Evolutionary conservation across 2,888 invertebrate species (phyloP).

Genomic region (Oscheius sp.): DNA sequence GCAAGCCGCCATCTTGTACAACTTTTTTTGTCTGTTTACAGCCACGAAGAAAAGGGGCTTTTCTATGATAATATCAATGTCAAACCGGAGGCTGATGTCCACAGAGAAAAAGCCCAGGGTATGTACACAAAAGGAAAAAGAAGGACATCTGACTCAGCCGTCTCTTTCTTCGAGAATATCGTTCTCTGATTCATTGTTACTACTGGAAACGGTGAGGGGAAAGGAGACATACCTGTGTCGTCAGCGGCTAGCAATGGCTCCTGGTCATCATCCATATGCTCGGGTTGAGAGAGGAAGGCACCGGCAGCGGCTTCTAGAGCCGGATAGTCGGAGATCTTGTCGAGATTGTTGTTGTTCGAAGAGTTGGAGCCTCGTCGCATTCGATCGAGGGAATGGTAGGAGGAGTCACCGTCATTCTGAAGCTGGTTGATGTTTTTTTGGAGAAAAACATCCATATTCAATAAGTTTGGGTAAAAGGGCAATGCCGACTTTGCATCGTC

Average conservation of each 20-base stretch:
- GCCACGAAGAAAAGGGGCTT: no score
- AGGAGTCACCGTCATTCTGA: slow-evolving; percentile 18
- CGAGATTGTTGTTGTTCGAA: slow-evolving; percentile 19
- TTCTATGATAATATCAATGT: slow-evolving; percentile 6
- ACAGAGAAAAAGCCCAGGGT: neutral
- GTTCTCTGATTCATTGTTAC: slow-evolving; percentile 12
- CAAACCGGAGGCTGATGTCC: no score
- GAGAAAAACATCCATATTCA: neutral
- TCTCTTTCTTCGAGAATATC: neutral
- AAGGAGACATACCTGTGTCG: neutral
- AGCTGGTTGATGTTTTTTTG: neutral
- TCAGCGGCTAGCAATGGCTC: no score
- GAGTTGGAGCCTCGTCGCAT: slow-evolving; percentile 23
- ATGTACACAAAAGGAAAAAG: slow-evolving; percentile 27
- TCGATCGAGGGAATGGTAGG: slow-evolving; percentile 19
- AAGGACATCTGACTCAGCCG: neutral
- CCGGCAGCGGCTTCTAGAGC: neutral
- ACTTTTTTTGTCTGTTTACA: no score
- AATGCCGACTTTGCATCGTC: neutral
- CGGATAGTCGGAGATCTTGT: neutral
- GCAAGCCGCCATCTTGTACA: no score
- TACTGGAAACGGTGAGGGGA: neutral
- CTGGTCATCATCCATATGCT: no score
- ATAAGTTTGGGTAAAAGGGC: neutral
- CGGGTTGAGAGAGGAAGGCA: neutral